These are phyloP conservation scores for Gasterosteus aculeatus DNA, from an alignment of 2,113 vertebrate species.

Conservation along the genomic window DNA sequence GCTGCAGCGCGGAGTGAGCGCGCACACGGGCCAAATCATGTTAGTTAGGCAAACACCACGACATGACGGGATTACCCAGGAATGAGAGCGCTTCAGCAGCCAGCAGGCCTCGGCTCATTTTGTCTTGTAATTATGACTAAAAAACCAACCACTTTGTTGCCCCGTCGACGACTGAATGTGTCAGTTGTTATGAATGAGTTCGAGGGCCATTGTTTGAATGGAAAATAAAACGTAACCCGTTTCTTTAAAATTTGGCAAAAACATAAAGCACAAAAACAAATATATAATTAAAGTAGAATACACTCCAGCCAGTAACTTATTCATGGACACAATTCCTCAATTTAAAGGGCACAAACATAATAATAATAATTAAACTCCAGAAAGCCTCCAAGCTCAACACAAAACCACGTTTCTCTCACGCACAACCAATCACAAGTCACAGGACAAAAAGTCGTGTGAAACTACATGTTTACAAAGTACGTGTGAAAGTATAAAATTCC, in stretches of 20 bases:
- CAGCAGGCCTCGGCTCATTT: conserved; percentile 37
- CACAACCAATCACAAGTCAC: background rate
- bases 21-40: conserved; percentile 61
- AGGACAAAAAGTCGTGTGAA: background rate
- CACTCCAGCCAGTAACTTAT: background rate
- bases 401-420: background rate
- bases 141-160: conserved; percentile 33
- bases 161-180: conserved; percentile 15
- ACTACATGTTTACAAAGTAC: background rate
- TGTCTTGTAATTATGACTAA: conserved; percentile 62
- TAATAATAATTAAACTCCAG: background rate
- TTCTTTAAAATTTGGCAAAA: background rate
- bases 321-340: background rate
- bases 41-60: conserved; percentile 72
- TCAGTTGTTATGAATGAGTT: conserved; percentile 23
- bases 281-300: background rate
- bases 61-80: conserved; percentile 71
- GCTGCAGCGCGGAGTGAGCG: conserved; percentile 41
- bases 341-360: background rate
- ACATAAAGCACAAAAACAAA: background rate
- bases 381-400: background rate
- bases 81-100: conserved; percentile 58
- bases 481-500: background rate
- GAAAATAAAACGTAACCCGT: no score
- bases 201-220: background rate